Evolutionary conservation across 1,140 invertebrate species (phyloP), one percentile per base, ranked within the genome.

Genomic region (Pseudoatta argentina): DNA sequence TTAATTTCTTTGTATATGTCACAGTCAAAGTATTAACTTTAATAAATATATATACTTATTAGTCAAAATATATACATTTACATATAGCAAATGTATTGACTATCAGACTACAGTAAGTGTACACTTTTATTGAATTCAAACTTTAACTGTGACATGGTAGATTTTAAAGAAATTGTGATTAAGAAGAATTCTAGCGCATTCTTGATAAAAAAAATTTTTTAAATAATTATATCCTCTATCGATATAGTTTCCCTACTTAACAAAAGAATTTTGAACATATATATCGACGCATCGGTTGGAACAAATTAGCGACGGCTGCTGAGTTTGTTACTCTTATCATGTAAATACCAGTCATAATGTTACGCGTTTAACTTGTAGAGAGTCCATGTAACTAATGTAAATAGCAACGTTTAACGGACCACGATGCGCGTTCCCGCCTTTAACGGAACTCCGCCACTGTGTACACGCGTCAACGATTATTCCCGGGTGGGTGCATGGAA

Each of bases 361-460:
- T 85, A 48, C 48, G 48, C 77, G 59, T 85, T 82, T 73, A 82
- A 82, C 79, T 82, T 82, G 55, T 51, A 82, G 67, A 48, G 73
- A 85, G 30, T 64, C 30, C 48, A 53, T 77, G 73, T 85, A 77
- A 85, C 82, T 85, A 85, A 16, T 85, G 82, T 85, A 85, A 53
- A 85, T 85, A 85, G 63, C 71, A 77, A 85, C 61, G 48, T 67
- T 77, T 77, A 51, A 77, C 59, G 72, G 61, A 77, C 73, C 63
- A 77, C 61, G 48, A 77, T 76, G 59, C 48, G 73, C 67, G 55
- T 30, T 77, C 21, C 44, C 44, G 44, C 73, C 30, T 64, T 75
- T 57, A 55, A 66, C 48, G 82, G 30, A 85, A 77, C 73, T 85
- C 72, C 73, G 82, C 73, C 82, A 85, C 73, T 85, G 71, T 85